Evolutionary conservation across 2,888 invertebrate genomes (phyloP), one percentile per base, ranked within the genome.

Genomic region (Nymphalis polychloros): DNA sequence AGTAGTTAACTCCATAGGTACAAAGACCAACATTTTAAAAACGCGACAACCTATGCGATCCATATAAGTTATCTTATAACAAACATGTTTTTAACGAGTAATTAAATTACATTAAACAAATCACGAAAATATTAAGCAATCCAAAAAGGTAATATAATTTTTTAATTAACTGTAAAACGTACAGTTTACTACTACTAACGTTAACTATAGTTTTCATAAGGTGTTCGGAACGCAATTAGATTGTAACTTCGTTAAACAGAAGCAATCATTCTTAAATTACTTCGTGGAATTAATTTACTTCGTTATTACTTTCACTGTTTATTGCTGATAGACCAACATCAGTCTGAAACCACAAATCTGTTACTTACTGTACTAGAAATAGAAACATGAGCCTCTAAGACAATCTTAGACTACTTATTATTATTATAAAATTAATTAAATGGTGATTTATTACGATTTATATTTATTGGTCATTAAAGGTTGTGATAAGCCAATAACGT

Each of bases 271-370:
- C 16, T 23, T 17, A 53, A 69, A 69, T 59, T 72, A 61, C 63
- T 67, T 64, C 41, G 53, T 41, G 46, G 46, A 49, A 19, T 49
- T 17, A 23, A 19, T 19, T 23, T 20, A 27, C 23, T 13, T 23
- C 53, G 35, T 50, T 60, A 64, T 60, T 35, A 72, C 69, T 68
- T 72, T 72, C 69, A 63, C 72, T 61, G 50, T 35, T 59, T 41
- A 47, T 52, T 52, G 23, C 50, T 67, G 61, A 64, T 67, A 64
- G 63, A 59, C 50, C 27, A 17, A 60, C 19, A 50, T 49, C 59
- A 67, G 60, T 55, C 53, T 63, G 16, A 61, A 55, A 63, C 68
- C 68, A 70, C 70, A 70, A 70, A 68, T 70, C 61, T 66, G 59
- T 64, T 49, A 59, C 23, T 57, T 59, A 50, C 48, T 67, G 49